phyloP scores from a whole-genome alignment of 2,888 invertebrate genomes.

The Harmothoe impar region DNA sequence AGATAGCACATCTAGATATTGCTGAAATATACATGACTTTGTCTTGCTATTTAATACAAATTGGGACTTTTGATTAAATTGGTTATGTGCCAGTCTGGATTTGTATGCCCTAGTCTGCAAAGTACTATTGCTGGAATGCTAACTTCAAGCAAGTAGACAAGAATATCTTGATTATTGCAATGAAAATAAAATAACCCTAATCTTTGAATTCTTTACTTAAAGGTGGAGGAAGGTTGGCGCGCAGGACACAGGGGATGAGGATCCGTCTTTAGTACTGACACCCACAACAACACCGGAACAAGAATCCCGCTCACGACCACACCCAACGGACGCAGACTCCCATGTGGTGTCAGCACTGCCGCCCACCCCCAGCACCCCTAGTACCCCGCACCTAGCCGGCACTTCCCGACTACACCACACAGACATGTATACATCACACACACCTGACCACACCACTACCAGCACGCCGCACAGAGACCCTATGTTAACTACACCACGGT shows the following conservation, averaged over 20 bases:
- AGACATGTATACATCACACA: neutral
- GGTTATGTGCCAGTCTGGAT: too few species aligned
- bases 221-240: neutral
- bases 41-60: too few species aligned
- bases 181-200: too few species aligned
- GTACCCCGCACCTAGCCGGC: neutral
- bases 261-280: neutral
- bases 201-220: too few species aligned
- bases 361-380: neutral
- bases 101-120: too few species aligned
- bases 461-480: neutral
- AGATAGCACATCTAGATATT: too few species aligned
- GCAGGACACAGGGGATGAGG: neutral
- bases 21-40: too few species aligned
- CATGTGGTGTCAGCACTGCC: neutral
- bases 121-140: too few species aligned
- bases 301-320: neutral
- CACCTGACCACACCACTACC: neutral
- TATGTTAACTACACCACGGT: neutral
- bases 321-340: neutral
- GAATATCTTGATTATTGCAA: too few species aligned
- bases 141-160: too few species aligned
- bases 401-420: neutral
- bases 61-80: too few species aligned
- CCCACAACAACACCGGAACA: constrained; percentile 25